Conservation (phyloP, 2,113 vertebrate genomes). For the Leiothrix lutea region DNA sequence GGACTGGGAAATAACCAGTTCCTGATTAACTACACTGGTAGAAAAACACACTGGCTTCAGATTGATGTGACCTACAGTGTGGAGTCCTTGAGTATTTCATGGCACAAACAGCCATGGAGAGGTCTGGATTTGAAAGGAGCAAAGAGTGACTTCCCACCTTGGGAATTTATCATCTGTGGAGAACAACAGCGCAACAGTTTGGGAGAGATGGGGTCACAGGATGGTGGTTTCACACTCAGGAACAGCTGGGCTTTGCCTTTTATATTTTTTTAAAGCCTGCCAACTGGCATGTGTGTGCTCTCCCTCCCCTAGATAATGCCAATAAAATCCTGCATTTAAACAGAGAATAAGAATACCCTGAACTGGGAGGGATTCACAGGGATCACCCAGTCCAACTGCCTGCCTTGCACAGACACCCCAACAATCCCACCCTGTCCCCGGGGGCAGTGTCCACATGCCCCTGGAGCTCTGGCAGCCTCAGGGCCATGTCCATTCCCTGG, state of each 20-base stretch:
- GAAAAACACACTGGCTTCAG: not conserved
- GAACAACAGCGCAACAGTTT: not conserved
- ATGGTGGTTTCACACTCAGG: not conserved
- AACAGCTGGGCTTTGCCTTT: not conserved
- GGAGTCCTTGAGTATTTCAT: not conserved
- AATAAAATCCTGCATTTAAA: not conserved
- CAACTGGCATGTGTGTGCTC: not conserved
- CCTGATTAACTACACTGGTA: not conserved
- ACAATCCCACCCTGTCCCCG: not conserved
- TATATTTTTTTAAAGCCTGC: not conserved
- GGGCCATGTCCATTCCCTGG: not conserved
- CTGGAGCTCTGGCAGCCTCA: not conserved
- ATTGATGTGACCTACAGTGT: not conserved
- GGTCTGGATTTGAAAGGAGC: conserved; percentile 25
- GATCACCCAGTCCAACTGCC: not conserved
- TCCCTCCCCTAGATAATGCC: not conserved
- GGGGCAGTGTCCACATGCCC: rapidly evolving
- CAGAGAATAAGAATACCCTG: not conserved
- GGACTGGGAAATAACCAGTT: conserved; percentile 2
- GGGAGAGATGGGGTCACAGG: not conserved
- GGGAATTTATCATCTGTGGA: not conserved
- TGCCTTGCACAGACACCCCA: not conserved
- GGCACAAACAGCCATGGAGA: conserved; percentile 22
- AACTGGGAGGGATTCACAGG: not conserved
- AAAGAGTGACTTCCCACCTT: conserved; percentile 18